phyloP scores from a whole-genome alignment of 2,113 vertebrate species.

The Melanostigma gelatinosum region DNA sequence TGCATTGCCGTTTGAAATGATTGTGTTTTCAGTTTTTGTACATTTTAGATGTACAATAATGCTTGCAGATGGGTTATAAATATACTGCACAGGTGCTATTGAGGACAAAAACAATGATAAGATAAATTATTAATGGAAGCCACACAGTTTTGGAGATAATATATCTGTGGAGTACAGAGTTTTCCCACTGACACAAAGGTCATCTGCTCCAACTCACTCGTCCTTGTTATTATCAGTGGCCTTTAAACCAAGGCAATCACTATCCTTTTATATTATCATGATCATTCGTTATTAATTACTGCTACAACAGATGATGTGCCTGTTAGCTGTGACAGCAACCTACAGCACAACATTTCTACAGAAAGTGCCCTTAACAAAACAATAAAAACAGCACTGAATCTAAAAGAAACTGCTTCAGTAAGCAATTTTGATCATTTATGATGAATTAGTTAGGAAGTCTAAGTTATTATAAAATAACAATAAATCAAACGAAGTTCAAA shows the following conservation, averaged over 20 bases:
- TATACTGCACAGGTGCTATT: too few relatives aligned
- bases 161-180: background rate
- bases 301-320: background rate
- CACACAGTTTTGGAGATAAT: background rate
- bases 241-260: background rate
- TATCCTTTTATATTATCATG: background rate
- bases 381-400: background rate
- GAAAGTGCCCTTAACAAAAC: too few relatives aligned
- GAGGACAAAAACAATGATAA: background rate
- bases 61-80: background rate
- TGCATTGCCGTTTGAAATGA: too few relatives aligned
- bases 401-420: background rate
- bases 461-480: background rate
- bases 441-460: background rate
- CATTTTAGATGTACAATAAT: background rate
- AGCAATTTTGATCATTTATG: background rate
- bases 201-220: background rate
- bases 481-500: background rate
- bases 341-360: background rate
- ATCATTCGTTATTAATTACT: background rate
- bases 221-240: background rate
- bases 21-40: too few relatives aligned
- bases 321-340: background rate
- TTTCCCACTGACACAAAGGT: background rate
- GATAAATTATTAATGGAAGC: background rate